Evolutionary conservation across 2,888 invertebrate species (phyloP).

Genomic region (Dorcus hopei): DNA sequence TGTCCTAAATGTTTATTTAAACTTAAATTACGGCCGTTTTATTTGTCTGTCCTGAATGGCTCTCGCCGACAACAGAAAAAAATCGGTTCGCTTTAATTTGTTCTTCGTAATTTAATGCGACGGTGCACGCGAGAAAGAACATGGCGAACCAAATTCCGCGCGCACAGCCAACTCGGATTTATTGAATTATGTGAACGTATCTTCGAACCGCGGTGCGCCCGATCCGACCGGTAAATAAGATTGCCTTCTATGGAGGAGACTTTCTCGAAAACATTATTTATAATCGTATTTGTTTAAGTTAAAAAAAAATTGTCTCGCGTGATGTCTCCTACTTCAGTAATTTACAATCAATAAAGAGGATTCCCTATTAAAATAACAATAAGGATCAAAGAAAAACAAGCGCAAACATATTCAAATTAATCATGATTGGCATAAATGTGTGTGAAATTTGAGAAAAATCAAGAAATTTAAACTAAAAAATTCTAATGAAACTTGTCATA

Average conservation of each 20-base stretch:
- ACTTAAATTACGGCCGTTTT: conserved; percentile 30
- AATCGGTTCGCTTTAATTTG: conserved; percentile 30
- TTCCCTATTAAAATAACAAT: too few relatives aligned
- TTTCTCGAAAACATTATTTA: too few relatives aligned
- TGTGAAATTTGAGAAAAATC: too few relatives aligned
- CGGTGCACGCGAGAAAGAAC: conserved; percentile 30
- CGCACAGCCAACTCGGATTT: conserved; percentile 10
- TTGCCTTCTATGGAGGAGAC: background rate
- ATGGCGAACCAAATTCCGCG: conserved; percentile 26
- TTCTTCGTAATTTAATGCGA: conserved; percentile 31
- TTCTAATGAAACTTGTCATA: too few relatives aligned
- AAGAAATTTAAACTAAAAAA: too few relatives aligned
- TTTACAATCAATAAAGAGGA: too few relatives aligned
- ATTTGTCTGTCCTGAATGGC: conserved; percentile 29
- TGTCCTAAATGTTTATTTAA: conserved; percentile 33
- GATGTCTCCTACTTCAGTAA: too few relatives aligned
- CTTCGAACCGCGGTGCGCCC: background rate
- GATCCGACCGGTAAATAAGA: background rate
- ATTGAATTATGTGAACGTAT: background rate
- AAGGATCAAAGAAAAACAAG: too few relatives aligned
- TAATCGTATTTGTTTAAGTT: too few relatives aligned
- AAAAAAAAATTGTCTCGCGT: too few relatives aligned
- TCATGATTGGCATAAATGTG: too few relatives aligned
- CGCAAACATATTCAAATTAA: too few relatives aligned
- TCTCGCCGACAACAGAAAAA: conserved; percentile 24